phyloP scores from a whole-genome alignment of 2,888 invertebrate genomes.

The Drosophila vallismaia region DNA sequence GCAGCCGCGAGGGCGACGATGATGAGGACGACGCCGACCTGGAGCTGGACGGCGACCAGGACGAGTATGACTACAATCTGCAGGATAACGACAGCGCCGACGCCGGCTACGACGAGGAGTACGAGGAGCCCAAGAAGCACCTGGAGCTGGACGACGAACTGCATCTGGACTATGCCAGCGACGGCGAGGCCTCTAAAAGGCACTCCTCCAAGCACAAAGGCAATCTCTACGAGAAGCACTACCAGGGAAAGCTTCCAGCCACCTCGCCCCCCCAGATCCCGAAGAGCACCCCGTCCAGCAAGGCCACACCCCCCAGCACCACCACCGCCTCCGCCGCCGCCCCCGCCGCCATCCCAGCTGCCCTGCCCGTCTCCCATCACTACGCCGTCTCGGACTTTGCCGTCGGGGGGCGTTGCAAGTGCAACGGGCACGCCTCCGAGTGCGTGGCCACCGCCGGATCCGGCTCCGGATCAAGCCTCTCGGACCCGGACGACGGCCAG shows the following conservation, averaged over 20 bases:
- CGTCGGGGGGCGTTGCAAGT: slow-evolving; percentile 99
- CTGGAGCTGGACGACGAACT: slow-evolving; percentile 76
- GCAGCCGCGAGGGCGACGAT: slow-evolving; percentile 62
- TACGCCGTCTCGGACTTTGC: slow-evolving; percentile 98
- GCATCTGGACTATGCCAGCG: slow-evolving; percentile 78
- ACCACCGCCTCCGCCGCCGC: slow-evolving; percentile 73
- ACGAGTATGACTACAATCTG: slow-evolving; percentile 75
- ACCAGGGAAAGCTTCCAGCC: slow-evolving; percentile 61
- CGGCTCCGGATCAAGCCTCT: slow-evolving; percentile 68
- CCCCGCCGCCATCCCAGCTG: slow-evolving; percentile 52
- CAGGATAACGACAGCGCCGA: slow-evolving; percentile 79
- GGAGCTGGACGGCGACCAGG: slow-evolving; percentile 63
- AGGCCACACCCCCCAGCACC: slow-evolving; percentile 68
- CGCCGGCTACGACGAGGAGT: slow-evolving; percentile 72
- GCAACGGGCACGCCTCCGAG: slow-evolving; percentile 98
- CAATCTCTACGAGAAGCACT: slow-evolving; percentile 73
- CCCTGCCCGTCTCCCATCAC: slow-evolving; percentile 87
- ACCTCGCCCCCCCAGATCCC: slow-evolving; percentile 11
- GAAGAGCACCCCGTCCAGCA: slow-evolving; percentile 58
- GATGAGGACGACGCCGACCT: slow-evolving; percentile 53
- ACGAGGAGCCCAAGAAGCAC: slow-evolving; percentile 80
- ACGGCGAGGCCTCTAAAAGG: slow-evolving; percentile 66
- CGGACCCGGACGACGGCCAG: slow-evolving; percentile 86
- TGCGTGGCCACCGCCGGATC: slow-evolving; percentile 86
- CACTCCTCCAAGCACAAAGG: slow-evolving; percentile 62